Evolutionary conservation across 2,113 vertebrate species (phyloP).

Genomic region (Machaerirhynchus nigripectus): DNA sequence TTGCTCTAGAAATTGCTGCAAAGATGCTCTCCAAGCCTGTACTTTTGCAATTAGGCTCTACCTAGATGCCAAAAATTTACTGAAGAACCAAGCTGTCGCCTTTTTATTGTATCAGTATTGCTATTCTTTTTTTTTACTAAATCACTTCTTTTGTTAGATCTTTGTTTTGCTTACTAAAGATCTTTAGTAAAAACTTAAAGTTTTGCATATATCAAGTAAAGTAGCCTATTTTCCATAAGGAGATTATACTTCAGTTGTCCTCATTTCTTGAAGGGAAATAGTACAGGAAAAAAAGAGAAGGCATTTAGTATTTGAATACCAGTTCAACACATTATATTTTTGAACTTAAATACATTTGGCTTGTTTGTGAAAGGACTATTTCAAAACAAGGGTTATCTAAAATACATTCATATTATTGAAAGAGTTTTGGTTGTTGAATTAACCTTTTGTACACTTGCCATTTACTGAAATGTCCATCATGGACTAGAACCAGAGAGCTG

Average conservation of each 20-base stretch:
- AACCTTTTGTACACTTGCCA: not conserved
- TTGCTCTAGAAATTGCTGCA: not conserved
- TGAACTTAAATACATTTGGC: accelerated
- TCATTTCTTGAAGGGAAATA: not conserved
- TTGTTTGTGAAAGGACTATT: not conserved
- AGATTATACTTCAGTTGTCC: not conserved
- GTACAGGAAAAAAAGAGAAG: not conserved
- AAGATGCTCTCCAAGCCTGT: not conserved
- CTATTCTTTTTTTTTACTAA: not conserved
- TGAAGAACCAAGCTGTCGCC: not conserved
- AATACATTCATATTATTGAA: not conserved
- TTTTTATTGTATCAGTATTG: not conserved
- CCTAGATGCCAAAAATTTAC: not conserved
- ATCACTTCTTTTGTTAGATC: not conserved
- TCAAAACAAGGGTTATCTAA: not conserved
- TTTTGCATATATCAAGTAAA: not conserved
- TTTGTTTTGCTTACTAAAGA: not conserved
- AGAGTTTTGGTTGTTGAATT: not conserved
- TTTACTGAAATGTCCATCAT: not conserved
- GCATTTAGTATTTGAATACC: not conserved
- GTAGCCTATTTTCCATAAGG: not conserved
- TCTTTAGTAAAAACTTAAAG: too few species aligned
- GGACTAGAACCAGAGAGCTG: not conserved
- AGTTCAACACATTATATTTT: not conserved
- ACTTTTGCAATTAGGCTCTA: not conserved